Conservation (phyloP, 2,888 invertebrate species). For the Bursaphelenchus okinawaensis region DNA sequence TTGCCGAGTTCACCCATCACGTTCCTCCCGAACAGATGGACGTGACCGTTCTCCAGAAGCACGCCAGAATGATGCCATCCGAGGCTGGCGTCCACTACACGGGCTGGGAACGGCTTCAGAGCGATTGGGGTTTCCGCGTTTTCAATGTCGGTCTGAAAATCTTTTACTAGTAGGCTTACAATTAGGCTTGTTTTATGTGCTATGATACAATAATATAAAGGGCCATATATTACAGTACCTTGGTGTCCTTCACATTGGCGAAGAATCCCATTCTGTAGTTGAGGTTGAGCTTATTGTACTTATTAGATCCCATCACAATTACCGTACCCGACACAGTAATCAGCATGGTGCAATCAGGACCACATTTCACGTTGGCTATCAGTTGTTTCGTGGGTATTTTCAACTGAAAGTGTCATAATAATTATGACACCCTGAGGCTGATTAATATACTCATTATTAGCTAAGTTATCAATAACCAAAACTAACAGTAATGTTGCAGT, state of each 20-base stretch:
- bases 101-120: conserved; percentile 63
- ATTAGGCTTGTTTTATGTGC: too few relatives aligned
- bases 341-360: conserved; percentile 28
- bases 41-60: conserved; percentile 66
- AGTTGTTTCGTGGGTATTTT: conserved; percentile 33
- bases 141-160: conserved; percentile 60
- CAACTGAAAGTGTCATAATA: conserved; percentile 32
- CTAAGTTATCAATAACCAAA: too few relatives aligned
- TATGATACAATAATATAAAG: conserved; percentile 15
- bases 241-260: conserved; percentile 57
- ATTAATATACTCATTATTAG: not conserved
- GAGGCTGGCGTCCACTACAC: conserved; percentile 65
- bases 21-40: conserved; percentile 69
- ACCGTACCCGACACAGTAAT: conserved; percentile 62
- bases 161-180: too few relatives aligned
- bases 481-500: not conserved
- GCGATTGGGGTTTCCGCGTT: conserved; percentile 60
- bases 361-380: conserved; percentile 33
- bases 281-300: conserved; percentile 68
- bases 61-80: conserved; percentile 63
- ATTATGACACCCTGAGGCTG: not conserved
- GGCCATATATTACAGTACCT: conserved; percentile 21
- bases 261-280: conserved; percentile 62
- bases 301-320: conserved; percentile 66
- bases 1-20: conserved; percentile 67